Base-by-base conservation (phyloP, 2,113 vertebrate genomes). In the Sterrhoptilus dennistouni region DNA sequence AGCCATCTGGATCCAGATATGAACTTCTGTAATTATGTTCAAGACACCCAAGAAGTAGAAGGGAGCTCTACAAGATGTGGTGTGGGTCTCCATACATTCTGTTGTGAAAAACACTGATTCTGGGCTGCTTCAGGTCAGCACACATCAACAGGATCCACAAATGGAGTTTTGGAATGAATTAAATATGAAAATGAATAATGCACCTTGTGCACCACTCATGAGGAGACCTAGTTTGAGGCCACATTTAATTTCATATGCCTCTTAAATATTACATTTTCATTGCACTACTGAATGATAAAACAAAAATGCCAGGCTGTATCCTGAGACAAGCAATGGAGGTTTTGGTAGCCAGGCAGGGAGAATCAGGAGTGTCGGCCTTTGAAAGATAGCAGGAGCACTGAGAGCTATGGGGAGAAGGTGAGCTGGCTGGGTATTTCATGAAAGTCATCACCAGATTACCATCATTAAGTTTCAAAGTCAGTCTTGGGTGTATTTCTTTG, bases 181-280 rank as follows among this genome's bases (percentile, higher is more conserved):
- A 97, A 96, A 94, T 72, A 95, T 95, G 90, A 93, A 93, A 95
- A 95, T 96, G 70, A 94, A 95, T 95, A 95, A 95, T 97, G 90
- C 24, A 94, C 95, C 52, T 77, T 47, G 40, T 79, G 50, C 49
- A 76, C 53, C 15, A 4, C 60, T 92, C 36, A 50, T 8, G 3
- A 59, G 27, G 50, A 95, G 45, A 76, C 79, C 36, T 88, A 88
- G 59, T 85, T 94, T 72, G 94, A 94, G 82, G 49, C 33, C 69
- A 90, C 54, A 83, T 88, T 93, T 91, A n/a, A 92, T 95, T 83
- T 85, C 54, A 29, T 49, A 12, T 15, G 44, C 14, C 12, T 97
- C 36, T 88, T 96, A 85, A 95, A 94, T 95, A 93, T 93, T 95
- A 69, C 82, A 92, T 94, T 80, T 56, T 83, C 16, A 11, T 49